Percentiles rank a stretch among this genome's conserved stretches.
Conservation (phyloP, 2,888 invertebrate genomes). For the Oscheius myriophilus region DNA sequence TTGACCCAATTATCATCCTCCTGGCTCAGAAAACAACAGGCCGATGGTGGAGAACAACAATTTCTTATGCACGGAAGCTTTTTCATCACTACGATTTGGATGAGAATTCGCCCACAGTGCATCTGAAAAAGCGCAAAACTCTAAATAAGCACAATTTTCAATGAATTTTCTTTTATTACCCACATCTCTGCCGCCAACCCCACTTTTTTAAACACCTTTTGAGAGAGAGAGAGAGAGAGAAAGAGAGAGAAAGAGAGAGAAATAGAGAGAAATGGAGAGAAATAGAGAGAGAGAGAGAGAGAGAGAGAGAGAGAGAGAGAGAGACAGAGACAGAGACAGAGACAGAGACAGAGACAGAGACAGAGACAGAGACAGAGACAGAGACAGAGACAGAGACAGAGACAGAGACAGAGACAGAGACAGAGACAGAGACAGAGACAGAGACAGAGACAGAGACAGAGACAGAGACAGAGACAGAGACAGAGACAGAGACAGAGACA, state of each 20-base stretch:
- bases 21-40: no score
- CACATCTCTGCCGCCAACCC: no score
- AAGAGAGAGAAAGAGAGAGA: conserved; percentile 4
- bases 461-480: not conserved
- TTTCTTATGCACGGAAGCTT: no score
- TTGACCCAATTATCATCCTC: no score
- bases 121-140: not conserved
- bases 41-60: no score
- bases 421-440: not conserved
- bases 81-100: no score
- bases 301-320: conserved; percentile 2
- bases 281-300: not conserved
- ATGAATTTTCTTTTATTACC: no score
- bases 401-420: not conserved
- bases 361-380: not conserved
- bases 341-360: no score
- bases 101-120: no score
- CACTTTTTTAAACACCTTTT: not conserved
- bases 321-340: no score
- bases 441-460: not conserved
- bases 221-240: not conserved
- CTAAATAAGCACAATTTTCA: no score
- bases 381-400: not conserved
- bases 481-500: not conserved
- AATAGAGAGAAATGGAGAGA: not conserved